Base-by-base conservation (phyloP, 2,797 vertebrate genomes). In the Loriculus beryllinus region DNA sequence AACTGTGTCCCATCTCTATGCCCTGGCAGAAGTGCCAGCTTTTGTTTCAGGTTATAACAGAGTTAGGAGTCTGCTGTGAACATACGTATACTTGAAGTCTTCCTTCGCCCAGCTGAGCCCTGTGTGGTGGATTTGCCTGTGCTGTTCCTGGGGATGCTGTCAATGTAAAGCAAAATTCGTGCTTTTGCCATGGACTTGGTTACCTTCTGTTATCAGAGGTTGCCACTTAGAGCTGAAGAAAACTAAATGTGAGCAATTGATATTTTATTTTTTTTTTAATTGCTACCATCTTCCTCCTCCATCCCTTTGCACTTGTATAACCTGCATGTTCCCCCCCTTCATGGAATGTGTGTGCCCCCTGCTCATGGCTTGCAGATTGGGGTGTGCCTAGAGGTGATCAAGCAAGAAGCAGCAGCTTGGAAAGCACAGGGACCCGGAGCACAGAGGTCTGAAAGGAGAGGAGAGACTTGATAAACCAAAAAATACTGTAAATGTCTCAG, bases 321-420 rank as follows among this genome's bases (percentile, higher is more conserved):
- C 16, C 63, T 47, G 13, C 1, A 3, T 59, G 79, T 37, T 57
- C 14, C 52, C 6, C 2, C 0, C 3, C 63, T 26, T 21, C 0
- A 0, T 45, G 74, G 43, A 8, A 57, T 3, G 25, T 1, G 0
- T 17, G 6, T 7, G 31, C n/a, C n/a, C n/a, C 31, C 0, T 1
- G 4, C 42, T 83, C 3, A 0, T 2, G 25, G 51, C 21, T 69
- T 2, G 3, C 5, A 4, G 40, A 8, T 3, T 1, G 6, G 22
- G 40, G 6, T 4, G 47, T 79, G 29, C 64, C 14, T 10, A 18
- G 29, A 59, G 20, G 43, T 10, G 35, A 35, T 5, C 4, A 3
- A 47, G 14, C 7, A 22, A 10, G 11, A 45, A 72, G 14, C 37
- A 74, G 37, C 70, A 64, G 23, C 48, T 37, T 14, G 18, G 28